Percentiles rank a stretch among this genome's conserved stretches.
These are phyloP conservation scores for Vicugna pacos DNA, from an alignment of 2,113 vertebrate genomes.

Conservation along the genomic window DNA sequence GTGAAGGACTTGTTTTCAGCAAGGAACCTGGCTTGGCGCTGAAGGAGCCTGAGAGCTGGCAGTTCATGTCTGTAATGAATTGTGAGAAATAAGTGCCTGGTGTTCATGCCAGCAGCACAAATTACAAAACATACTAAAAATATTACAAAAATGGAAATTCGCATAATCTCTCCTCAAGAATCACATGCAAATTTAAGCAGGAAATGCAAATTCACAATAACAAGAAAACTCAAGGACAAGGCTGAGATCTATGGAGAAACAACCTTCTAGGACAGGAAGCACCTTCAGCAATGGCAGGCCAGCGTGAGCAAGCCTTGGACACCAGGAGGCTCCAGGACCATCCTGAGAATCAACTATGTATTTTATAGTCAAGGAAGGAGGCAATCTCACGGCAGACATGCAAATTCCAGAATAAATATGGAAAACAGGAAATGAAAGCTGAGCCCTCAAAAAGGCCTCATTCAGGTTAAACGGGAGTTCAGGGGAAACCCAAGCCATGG, in stretches of 20 bases:
- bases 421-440: neutral
- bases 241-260: neutral
- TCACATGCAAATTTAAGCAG: neutral
- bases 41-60: constrained; percentile 76
- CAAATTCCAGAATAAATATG: neutral
- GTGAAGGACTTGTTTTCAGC: constrained; percentile 79
- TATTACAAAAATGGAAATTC: neutral
- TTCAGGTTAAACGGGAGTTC: neutral
- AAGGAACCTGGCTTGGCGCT: constrained; percentile 78
- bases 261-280: neutral
- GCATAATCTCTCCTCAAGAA: neutral
- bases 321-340: neutral
- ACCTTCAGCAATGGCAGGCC: neutral
- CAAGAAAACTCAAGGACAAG: neutral
- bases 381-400: neutral
- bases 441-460: neutral
- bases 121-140: neutral
- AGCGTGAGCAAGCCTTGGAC: neutral
- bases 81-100: neutral
- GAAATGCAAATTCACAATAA: neutral
- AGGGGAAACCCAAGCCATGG: neutral
- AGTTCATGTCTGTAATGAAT: constrained; percentile 79
- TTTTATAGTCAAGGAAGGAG: neutral
- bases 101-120: neutral
- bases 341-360: neutral